Conservation (phyloP, 2,888 invertebrate genomes). For the Ormyrus labotus region DNA sequence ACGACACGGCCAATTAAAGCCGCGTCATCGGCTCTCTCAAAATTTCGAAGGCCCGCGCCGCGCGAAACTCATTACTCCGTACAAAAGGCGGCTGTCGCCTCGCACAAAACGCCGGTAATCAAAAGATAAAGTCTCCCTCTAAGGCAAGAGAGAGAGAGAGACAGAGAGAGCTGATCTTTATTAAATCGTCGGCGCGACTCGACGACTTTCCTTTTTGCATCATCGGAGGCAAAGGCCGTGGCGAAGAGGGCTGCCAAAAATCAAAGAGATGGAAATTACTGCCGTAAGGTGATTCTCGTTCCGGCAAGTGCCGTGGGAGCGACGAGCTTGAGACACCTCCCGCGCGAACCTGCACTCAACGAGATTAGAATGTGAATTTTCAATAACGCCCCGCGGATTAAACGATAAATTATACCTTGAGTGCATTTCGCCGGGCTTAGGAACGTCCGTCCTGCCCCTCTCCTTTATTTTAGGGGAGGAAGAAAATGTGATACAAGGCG, state of each 20-base stretch:
- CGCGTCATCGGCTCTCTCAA: no score
- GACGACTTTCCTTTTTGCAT: neutral
- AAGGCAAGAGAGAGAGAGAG: conserved; percentile 47
- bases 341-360: conserved; percentile 37
- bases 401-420: conserved; percentile 48
- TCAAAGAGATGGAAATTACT: conserved; percentile 73
- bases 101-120: conserved; percentile 36
- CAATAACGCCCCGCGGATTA: conserved; percentile 43
- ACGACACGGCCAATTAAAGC: no score
- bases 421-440: neutral
- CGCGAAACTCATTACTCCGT: conserved; percentile 15
- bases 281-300: conserved; percentile 52
- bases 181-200: conserved; percentile 69
- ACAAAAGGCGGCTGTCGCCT: conserved; percentile 19
- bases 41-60: neutral
- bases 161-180: conserved; percentile 64
- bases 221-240: conserved; percentile 30
- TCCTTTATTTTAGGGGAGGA: no score
- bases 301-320: conserved; percentile 1
- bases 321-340: conserved; percentile 25
- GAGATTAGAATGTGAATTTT: conserved; percentile 55
- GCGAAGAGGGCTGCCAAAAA: conserved; percentile 68
- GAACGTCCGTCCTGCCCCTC: neutral
- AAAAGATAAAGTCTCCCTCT: conserved; percentile 60
- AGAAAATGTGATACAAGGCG: no score